A percentile compares a stretch with the other conserved stretches of the same genome.
Conservation (phyloP, 2,113 vertebrate genomes). For the Pterocles orientalis region DNA sequence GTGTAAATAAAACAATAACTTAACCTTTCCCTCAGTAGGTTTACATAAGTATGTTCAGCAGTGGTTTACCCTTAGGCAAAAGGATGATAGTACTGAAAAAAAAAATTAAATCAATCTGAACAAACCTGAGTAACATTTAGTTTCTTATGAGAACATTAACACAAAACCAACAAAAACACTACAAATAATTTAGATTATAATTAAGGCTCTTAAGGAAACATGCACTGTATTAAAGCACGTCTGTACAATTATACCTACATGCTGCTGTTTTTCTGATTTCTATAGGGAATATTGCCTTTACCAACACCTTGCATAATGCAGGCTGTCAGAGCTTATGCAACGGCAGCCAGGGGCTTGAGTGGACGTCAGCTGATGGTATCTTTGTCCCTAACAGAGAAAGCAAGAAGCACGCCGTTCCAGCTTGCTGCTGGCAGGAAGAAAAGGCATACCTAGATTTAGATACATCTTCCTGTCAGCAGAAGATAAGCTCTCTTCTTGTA, state of each 20-base stretch:
- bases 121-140: neutral
- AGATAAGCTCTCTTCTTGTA: neutral
- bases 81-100: neutral
- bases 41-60: neutral
- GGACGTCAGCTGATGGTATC: neutral
- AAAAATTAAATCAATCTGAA: neutral
- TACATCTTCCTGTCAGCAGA: neutral
- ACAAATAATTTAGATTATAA: neutral
- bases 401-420: neutral
- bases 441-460: neutral
- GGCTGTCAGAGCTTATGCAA: neutral
- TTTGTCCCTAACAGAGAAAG: neutral
- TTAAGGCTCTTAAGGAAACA: neutral
- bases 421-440: neutral
- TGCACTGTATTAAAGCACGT: neutral
- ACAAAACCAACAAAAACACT: neutral
- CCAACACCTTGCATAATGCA: neutral
- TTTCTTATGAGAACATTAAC: neutral
- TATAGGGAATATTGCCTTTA: neutral
- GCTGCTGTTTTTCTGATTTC: neutral
- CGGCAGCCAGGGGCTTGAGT: neutral
- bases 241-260: neutral
- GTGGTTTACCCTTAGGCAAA: neutral
- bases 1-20: neutral
- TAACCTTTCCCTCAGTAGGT: neutral